These are phyloP conservation scores for Lacanobia wlatinum DNA, from an alignment of 2,888 invertebrate species.

Conservation along the genomic window DNA sequence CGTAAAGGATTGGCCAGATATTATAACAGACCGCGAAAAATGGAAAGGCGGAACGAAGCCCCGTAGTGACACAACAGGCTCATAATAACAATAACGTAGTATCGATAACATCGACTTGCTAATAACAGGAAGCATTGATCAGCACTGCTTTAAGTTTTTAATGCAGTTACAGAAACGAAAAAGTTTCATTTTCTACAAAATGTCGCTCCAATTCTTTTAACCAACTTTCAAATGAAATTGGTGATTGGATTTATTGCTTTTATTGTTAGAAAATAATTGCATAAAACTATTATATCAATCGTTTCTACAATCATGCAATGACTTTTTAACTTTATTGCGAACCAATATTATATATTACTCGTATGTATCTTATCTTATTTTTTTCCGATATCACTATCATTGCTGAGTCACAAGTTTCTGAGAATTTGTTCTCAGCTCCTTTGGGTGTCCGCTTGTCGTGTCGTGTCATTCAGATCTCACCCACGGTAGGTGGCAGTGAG, in stretches of 20 bases:
- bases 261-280: constrained; percentile 26
- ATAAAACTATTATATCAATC: constrained; percentile 30
- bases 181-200: neutral
- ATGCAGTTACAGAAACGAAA: neutral
- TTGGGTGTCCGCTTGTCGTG: constrained; percentile 57
- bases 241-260: constrained; percentile 22
- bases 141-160: constrained; percentile 1
- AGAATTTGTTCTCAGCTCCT: constrained; percentile 56
- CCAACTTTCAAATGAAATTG: constrained; percentile 11
- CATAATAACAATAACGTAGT: neutral
- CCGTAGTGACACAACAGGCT: neutral
- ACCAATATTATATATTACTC: neutral
- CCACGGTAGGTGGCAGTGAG: constrained; percentile 71
- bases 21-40: neutral
- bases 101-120: constrained; percentile 3
- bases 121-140: constrained; percentile 4
- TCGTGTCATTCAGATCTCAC: constrained; percentile 51
- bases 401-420: constrained; percentile 63
- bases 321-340: constrained; percentile 7
- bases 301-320: constrained; percentile 27
- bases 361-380: constrained; percentile 23
- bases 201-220: constrained; percentile 4
- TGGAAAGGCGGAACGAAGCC: neutral
- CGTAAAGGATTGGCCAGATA: neutral
- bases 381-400: constrained; percentile 19